These are phyloP conservation scores for Anastrepha ludens DNA, from an alignment of 1,140 invertebrate species.

Conservation along the genomic window DNA sequence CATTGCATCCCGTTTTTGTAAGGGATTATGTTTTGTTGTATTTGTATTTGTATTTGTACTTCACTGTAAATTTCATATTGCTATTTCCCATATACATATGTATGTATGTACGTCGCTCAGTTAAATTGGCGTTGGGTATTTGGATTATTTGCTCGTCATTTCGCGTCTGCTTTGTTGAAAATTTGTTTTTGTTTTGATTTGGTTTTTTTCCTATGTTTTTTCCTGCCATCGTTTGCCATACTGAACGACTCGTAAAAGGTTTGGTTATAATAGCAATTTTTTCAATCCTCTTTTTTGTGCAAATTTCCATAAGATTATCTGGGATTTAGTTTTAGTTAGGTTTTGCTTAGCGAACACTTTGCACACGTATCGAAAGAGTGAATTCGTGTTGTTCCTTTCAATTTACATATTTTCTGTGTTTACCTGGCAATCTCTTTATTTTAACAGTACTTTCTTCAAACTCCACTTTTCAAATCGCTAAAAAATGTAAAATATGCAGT, in stretches of 20 bases:
- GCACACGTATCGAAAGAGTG: background rate
- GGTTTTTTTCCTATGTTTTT: background rate
- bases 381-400: background rate
- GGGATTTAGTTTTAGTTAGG: constrained; percentile 43
- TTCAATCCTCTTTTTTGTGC: constrained; percentile 30
- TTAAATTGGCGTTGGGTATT: constrained; percentile 62
- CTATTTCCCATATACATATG: constrained; percentile 54
- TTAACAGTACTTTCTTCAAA: background rate
- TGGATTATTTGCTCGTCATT: constrained; percentile 53
- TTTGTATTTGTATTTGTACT: background rate
- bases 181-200: background rate
- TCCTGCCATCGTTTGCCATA: background rate
- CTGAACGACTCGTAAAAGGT: background rate
- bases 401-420: constrained; percentile 19
- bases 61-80: constrained; percentile 41
- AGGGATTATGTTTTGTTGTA: constrained; percentile 53
- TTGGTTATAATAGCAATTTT: constrained; percentile 33
- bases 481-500: background rate
- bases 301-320: constrained; percentile 48
- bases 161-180: background rate
- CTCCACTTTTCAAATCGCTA: background rate
- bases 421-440: background rate
- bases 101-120: constrained; percentile 52
- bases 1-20: constrained; percentile 2
- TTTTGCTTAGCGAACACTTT: background rate